Evolutionary conservation across 2,888 invertebrate species (phyloP), one percentile per base, ranked within the genome.

Genomic region (Megaustenia siamemsis): DNA sequence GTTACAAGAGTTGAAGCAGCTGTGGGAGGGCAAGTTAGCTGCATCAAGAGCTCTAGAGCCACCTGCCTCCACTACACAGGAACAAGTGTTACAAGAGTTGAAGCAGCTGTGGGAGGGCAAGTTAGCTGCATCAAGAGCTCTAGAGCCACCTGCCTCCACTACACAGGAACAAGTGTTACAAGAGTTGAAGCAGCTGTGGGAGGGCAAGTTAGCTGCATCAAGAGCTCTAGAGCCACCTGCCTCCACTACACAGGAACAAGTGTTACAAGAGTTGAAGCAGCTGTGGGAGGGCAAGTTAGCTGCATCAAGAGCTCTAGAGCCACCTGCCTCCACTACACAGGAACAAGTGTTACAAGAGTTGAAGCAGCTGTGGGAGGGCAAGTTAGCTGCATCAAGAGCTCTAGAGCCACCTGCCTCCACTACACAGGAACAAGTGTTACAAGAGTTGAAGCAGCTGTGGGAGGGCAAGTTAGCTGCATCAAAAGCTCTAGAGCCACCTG

Each of bases 51-150:
- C 98, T 10, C 96, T 98, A 90, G 98, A 98, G 91, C 95, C 96
- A 90, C 95, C 95, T 71, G 95, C 95, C 71, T 96, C 96, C 79
- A 86, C 91, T 38, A 92, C 92, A 56, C 89, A 90, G 10, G 98
- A 99, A 93, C 98, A 98, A 94, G 97, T 99, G 63, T 95, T 99
- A 77, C 96, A 97, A 93, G 99, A 99, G 94, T 95, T 99, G 89
- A 98, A 97, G 94, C 97, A 98, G 95, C n/a, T n/a, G n/a, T n/a
- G 80, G 95, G 87, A 88, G 78, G 79, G 28, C 24, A 18, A 63
- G 60, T 38, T 10, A 76, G 69, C n/a, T n/a, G n/a, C n/a, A n/a
- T n/a, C n/a, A n/a, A n/a, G n/a, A n/a, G n/a, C n/a, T n/a, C n/a
- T 35, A 10, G 24, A 8, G 24, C 32, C 18, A 68, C 5, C 32